Evolutionary conservation across 2,113 vertebrate genomes (phyloP), one percentile per base, ranked within the genome.

Genomic region (Indri indri): DNA sequence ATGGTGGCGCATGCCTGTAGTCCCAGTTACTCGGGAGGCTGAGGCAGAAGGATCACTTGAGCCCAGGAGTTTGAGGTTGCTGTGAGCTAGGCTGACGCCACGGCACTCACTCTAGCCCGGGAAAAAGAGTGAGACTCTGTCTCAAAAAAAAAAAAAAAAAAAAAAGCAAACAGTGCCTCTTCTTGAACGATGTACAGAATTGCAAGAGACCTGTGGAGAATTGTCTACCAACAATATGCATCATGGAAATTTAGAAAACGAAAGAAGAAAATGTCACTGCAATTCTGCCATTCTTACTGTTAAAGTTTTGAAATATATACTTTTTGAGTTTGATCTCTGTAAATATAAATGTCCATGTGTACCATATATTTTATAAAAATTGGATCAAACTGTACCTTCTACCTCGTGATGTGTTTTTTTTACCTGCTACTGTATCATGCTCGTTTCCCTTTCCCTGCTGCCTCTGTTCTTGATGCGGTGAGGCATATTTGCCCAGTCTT

Each of bases 291-390:
- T 40, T 57, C 27, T 77, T 57, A 68, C 32, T n/a, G 23, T 66
- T 61, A 23, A 40, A 25, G 25, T 92, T 76, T 76, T 37, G 25
- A 71, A 92, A 45, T 40, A 9, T 0, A 1, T n/a, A 23, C 61
- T 52, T 76, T 16, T 12, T 66, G 34, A 70, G 63, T 88, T 87
- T 93, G 85, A 71, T 85, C 54, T 68, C 25, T 25, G 3, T 80
- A 40, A 80, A 45, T 47, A 32, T 0, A 45, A 22, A 37, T 52
- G 32, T 79, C 42, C 88, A 12, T n/a, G 32, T 68, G 13, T 30
- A 14, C 37, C 20, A 2, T 82, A 3, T 47, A 6, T 88, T 66
- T 92, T 63, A 50, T 25, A 65, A 83, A 83, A 40, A 71, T 50
- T 45, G 50, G 34, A 13, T 32, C 22, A 6, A 54, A 17, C 4